Conservation (phyloP, 2,888 invertebrate species). For the Epistrophe grossulariae region DNA sequence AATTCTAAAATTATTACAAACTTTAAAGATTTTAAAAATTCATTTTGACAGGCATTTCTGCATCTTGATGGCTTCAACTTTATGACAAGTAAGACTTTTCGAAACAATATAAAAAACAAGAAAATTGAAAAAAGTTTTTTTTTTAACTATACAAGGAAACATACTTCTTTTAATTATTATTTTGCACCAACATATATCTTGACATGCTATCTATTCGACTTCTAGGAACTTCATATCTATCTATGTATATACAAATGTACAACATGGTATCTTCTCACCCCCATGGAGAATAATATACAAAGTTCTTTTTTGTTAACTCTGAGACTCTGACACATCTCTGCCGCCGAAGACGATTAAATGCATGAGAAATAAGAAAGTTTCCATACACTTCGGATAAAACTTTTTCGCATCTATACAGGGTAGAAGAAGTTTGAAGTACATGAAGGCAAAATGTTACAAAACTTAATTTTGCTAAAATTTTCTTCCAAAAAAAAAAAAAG, state of each 20-base stretch:
- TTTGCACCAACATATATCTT: slow-evolving; percentile 73
- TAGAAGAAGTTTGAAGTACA: slow-evolving; percentile 64
- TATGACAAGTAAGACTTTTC: slow-evolving; percentile 41
- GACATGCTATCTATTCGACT: slow-evolving; percentile 68
- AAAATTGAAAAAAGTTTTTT: slow-evolving; percentile 13
- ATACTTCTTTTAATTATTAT: slow-evolving; percentile 75
- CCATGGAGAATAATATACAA: neutral
- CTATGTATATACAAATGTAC: too few species aligned
- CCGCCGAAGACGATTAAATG: slow-evolving; percentile 68
- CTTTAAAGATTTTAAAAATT: slow-evolving; percentile 38
- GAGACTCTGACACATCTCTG: slow-evolving; percentile 71
- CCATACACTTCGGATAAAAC: slow-evolving; percentile 57
- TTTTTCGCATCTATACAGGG: slow-evolving; percentile 28
- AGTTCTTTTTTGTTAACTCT: slow-evolving; percentile 36
- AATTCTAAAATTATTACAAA: slow-evolving; percentile 21
- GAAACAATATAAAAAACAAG: slow-evolving; percentile 12
- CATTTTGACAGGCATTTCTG: slow-evolving; percentile 59
- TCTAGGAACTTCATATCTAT: too few species aligned
- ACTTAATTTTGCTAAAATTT: slow-evolving; percentile 74
- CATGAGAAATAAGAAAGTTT: slow-evolving; percentile 70
- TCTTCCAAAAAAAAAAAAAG: slow-evolving; percentile 41
- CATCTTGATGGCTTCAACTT: slow-evolving; percentile 47
- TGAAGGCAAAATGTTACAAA: slow-evolving; percentile 67
- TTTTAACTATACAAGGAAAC: slow-evolving; percentile 41
- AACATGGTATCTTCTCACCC: neutral